Conservation (phyloP, 1,140 invertebrate species). For the Drosophila yakuba region DNA sequence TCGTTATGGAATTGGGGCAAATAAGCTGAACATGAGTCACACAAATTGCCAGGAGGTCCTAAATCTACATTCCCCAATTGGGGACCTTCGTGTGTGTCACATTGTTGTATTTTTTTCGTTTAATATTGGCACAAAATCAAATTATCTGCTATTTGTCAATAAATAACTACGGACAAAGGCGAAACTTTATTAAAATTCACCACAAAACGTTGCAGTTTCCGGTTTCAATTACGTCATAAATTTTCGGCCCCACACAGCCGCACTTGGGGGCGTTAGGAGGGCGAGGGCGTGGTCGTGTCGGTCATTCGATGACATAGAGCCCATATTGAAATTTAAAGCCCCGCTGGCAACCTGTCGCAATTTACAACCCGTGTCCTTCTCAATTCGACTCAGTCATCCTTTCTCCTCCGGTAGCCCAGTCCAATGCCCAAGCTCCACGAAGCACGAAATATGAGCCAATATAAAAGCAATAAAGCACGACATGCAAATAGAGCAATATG, state of each 20-base stretch:
- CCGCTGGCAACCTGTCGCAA: slow-evolving; percentile 80
- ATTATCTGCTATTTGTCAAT: slow-evolving; percentile 82
- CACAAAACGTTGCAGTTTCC: slow-evolving; percentile 80
- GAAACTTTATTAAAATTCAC: slow-evolving; percentile 82
- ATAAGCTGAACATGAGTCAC: slow-evolving; percentile 22
- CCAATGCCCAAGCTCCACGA: slow-evolving; percentile 1
- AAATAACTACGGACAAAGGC: slow-evolving; percentile 75
- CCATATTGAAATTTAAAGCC: slow-evolving; percentile 80
- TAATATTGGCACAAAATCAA: slow-evolving; percentile 81
- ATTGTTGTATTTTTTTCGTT: slow-evolving; percentile 75
- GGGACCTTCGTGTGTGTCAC: slow-evolving; percentile 26
- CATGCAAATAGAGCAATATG: slow-evolving; percentile 55
- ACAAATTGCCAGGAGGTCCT: slow-evolving; percentile 15
- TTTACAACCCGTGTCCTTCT: slow-evolving; percentile 63
- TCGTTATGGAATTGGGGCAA: slow-evolving; percentile 3
- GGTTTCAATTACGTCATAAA: slow-evolving; percentile 82
- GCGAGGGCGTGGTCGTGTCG: slow-evolving; percentile 2
- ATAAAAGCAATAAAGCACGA: slow-evolving; percentile 75
- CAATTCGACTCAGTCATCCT: slow-evolving; percentile 24
- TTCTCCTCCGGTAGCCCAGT: not conserved
- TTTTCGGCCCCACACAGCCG: slow-evolving; percentile 67
- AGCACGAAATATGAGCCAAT: slow-evolving; percentile 80
- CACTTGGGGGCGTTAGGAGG: slow-evolving; percentile 4
- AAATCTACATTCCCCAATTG: slow-evolving; percentile 5
- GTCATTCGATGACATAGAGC: slow-evolving; percentile 60